Base-by-base conservation (phyloP, 2,888 invertebrate species). In the Nymphalis polychloros region DNA sequence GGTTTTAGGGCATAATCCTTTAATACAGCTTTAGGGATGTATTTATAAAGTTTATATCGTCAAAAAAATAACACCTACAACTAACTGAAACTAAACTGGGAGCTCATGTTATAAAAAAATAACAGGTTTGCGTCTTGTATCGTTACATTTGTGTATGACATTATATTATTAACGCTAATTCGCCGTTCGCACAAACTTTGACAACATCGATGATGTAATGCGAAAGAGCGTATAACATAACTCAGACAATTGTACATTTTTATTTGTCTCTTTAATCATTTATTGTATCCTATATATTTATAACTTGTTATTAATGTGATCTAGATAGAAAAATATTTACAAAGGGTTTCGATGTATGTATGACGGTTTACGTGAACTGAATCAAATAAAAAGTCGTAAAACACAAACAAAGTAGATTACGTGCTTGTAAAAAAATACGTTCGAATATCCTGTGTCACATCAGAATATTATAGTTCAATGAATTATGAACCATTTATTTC, bases 171-270 rank as follows among this genome's bases (percentile, higher is more conserved):
- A 64, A 52, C 53, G 47, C 59, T 53, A 63, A 41, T 65, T 55
- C 68, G 19, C 50, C 50, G 13, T 50, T 50, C n/a, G 20, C 50
- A n/a, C 8, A 59, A 62, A 55, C 61, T 59, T 61, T 8, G 52
- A 50, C 55, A 49, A 68, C 59, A 69, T 69, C 49, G 63, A 60
- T 64, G 60, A 64, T 69, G 64, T 64, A 68, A 68, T 41, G 20
- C 57, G 17, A 2, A 35, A 35, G 10, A 17, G n/a, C 6, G 8
- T 20, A 4, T 13, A 41, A 41, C 27, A 27, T 53, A 6, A 16
- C 19, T 19, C 17, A n/a, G 17, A 49, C 49, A 41, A 13, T 13
- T 13, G 13, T 41, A 41, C 41, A 41, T 13, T 13, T 41, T 41
- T 41, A 41, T 41, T 41, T 41, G 13, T 41, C 41, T 13, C 41